Base-by-base conservation (phyloP, 2,888 invertebrate genomes). In the Allygus modestus region DNA sequence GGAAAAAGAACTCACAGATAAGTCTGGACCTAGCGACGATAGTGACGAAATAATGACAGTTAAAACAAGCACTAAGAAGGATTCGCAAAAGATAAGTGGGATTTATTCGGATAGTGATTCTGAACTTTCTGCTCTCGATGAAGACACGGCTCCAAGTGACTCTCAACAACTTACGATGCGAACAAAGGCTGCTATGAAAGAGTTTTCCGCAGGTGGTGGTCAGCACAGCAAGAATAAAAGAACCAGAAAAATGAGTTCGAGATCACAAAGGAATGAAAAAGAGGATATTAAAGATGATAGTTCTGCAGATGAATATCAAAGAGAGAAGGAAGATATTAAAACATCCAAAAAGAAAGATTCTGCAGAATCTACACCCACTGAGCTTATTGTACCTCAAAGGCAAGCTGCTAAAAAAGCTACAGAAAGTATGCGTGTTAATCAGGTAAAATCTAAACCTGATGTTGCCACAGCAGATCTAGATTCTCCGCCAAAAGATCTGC, bases 361-460 rank as follows among this genome's bases (percentile, higher is more conserved):
- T 83, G 85, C 90, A 90, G 86, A 91, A 89, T 88, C 93, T 91
- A 93, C 90, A 86, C 94, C 95, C n/a, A 94, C 96, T 0, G 96
- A 97, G 90, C 92, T 97, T 81, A 97, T 97, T 87, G 97, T 97
- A 61, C 97, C 97, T 0, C 97, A 97, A 89, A 92, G 97, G 82
- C 96, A 97, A 91, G 97, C 97, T 37, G 97, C 97, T 33, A 97
- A 97, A 90, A 97, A 97, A 89, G 97, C 97, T 0, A 96, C 96
- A 0, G 97, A 97, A 90, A 97, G 96, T 89, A 94, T 97, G 93
- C 94, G 92, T 65, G 54, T 58, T 23, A 51, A 69, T 23, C 91
- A 91, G 81, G 83, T 82, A 26, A 88, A 89, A 87, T 85, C 88
- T 79, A 86, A 89, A 85, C 86, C 88, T 28, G 88, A 87, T 81